Evolutionary conservation across 2,888 invertebrate species (phyloP), one percentile per base, ranked within the genome.

Genomic region (Octonoba sinensis): DNA sequence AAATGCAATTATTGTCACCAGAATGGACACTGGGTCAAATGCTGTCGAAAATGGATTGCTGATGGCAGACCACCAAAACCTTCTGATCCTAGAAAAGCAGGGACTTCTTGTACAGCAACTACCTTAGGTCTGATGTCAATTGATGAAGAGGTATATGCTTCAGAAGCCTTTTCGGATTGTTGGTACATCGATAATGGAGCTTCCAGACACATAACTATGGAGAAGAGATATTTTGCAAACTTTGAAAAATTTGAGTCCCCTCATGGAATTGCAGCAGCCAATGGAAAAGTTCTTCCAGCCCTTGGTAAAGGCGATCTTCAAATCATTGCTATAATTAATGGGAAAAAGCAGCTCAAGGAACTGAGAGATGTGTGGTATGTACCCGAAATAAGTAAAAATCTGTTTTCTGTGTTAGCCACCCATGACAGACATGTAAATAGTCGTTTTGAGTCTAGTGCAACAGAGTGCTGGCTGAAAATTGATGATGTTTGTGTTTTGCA

Each of bases 1-100:
- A 56, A 27, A 13, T 76, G 57, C 20, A 76, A 76, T 18, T 82
- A 82, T 20, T 82, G 82, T 16, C 64, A 82, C n/a, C 44, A 82
- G 20, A 54, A 20, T n/a, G 82, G 54, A 6, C 69, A 70, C 18
- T 82, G 76, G 70, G 44, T 62, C 0, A 82, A 22, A 49, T 22
- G 1, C 1, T 82, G 76, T 18, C 6, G 0, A 3, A 76, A 70
- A n/a, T 70, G 75, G 76, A 72, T 64, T 57, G 66, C 49, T 36
- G 79, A 79, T 57, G 66, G 66, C 1, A 57, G 20, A 51, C 73
- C 70, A 62, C 24, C 64, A 27, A 76, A 67, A 46, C 47, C 27
- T 11, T 67, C 12, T 49, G 15, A 44, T 3, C 12, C 13, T 56
- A 64, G 22, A 13, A 74, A 54, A 1, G 20, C 8, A n/a, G n/a